Evolutionary conservation across 2,797 vertebrate genomes (phyloP).

Genomic region (Xenopus petersii): DNA sequence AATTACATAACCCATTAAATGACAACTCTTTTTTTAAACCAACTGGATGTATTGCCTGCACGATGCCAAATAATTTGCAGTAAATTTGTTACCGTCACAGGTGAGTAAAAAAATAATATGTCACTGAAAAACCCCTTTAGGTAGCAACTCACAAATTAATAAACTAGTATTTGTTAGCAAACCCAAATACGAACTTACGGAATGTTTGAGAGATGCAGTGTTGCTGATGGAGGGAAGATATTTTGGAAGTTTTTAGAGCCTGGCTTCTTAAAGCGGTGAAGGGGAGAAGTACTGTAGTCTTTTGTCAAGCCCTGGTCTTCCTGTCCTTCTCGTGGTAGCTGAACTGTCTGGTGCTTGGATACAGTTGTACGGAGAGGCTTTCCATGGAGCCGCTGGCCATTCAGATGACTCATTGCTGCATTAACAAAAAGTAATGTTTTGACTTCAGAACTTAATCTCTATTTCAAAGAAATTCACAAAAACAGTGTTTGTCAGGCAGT

Average conservation of each 20-base stretch:
- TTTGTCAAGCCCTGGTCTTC: conserved; percentile 92
- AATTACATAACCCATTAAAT: too few species aligned
- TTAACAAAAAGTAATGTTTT: neutral
- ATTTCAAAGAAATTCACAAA: neutral
- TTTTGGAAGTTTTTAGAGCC: conserved; percentile 97
- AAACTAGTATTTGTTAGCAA: too few species aligned
- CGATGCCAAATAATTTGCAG: too few species aligned
- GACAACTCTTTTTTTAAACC: too few species aligned
- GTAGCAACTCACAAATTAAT: too few species aligned
- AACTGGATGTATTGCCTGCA: too few species aligned
- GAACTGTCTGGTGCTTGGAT: conserved; percentile 90
- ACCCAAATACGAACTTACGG: conserved; percentile 68
- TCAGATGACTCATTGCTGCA: conserved; percentile 92
- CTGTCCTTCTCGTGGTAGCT: conserved; percentile 87
- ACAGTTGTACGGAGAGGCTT: conserved; percentile 84
- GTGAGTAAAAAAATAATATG: too few species aligned
- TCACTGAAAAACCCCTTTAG: too few species aligned
- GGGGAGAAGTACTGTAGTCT: conserved; percentile 85
- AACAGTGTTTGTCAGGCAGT: neutral
- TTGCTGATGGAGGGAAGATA: conserved; percentile 93
- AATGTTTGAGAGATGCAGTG: conserved; percentile 93
- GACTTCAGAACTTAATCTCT: neutral
- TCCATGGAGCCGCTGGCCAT: conserved; percentile 86
- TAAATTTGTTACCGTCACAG: too few species aligned
- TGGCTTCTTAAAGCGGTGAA: conserved; percentile 95